A percentile compares a stretch with the other conserved stretches of the same genome.
phyloP scores from a whole-genome alignment of 2,797 vertebrate species.

The Rhadinocentrus ornatus region DNA sequence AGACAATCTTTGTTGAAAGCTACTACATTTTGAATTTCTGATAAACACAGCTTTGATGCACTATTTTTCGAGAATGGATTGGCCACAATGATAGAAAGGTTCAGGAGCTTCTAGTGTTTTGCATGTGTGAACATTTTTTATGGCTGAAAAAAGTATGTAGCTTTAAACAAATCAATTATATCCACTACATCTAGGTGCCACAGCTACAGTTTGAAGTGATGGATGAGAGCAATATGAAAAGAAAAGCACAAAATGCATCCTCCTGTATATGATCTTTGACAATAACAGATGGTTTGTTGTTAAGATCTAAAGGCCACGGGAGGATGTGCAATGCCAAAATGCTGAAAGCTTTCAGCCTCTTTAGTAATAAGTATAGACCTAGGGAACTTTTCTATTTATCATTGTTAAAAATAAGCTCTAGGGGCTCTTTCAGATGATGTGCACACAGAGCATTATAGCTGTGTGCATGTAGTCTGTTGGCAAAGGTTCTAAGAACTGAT shows the following conservation, averaged over 20 bases:
- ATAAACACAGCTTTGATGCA: neutral
- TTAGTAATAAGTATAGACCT: constrained; percentile 8
- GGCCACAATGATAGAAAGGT: neutral
- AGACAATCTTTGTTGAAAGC: too few relatives aligned
- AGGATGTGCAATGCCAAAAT: neutral
- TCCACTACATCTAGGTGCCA: neutral
- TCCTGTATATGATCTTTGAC: neutral
- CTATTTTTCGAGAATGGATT: neutral
- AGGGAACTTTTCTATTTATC: constrained; percentile 8
- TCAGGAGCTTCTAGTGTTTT: neutral
- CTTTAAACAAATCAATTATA: neutral
- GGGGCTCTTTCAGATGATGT: constrained; percentile 1
- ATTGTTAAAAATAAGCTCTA: neutral
- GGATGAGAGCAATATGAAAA: neutral
- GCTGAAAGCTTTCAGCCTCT: neutral
- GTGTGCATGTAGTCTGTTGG: constrained; percentile 1
- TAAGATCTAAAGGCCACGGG: neutral
- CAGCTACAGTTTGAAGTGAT: neutral
- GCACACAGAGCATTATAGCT: constrained; percentile 1
- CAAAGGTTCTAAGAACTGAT: neutral
- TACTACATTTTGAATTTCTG: neutral
- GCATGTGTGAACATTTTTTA: neutral
- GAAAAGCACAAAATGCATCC: neutral
- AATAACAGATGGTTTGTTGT: constrained; percentile 4
- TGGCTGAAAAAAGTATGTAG: neutral